These are phyloP conservation scores for Octodonta nipae DNA, from an alignment of 2,888 invertebrate species.

Conservation along the genomic window DNA sequence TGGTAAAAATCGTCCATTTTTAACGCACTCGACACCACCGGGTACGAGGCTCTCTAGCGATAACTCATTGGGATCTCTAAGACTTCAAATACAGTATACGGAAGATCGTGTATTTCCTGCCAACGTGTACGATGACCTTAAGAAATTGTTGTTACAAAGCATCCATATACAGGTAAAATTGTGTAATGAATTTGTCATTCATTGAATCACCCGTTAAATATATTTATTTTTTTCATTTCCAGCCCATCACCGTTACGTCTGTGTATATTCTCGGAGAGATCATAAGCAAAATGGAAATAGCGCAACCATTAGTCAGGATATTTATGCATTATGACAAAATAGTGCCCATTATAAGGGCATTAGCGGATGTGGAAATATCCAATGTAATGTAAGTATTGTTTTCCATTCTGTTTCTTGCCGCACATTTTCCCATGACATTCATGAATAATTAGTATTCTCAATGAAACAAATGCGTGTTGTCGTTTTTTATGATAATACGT, in stretches of 20 bases:
- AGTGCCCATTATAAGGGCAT: slow-evolving; percentile 66
- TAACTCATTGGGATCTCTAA: slow-evolving; percentile 64
- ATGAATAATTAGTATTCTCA: too few species aligned
- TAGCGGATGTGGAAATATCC: slow-evolving; percentile 82
- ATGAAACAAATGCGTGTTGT: too few species aligned
- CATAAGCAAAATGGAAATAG: slow-evolving; percentile 77
- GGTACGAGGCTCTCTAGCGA: slow-evolving; percentile 55
- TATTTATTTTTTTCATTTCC: slow-evolving; percentile 22
- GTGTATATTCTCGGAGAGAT: slow-evolving; percentile 78
- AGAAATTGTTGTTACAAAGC: slow-evolving; percentile 63
- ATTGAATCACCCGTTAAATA: not conserved
- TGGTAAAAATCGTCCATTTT: slow-evolving; percentile 43
- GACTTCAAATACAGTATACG: slow-evolving; percentile 75
- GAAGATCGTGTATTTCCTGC: slow-evolving; percentile 81
- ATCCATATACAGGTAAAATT: slow-evolving; percentile 47
- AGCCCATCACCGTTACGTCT: slow-evolving; percentile 67
- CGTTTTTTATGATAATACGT: too few species aligned
- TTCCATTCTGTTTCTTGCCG: too few species aligned
- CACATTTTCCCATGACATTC: too few species aligned
- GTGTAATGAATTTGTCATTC: not conserved
- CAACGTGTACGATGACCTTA: slow-evolving; percentile 63
- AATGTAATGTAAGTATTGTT: slow-evolving; percentile 73
- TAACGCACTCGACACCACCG: slow-evolving; percentile 59
- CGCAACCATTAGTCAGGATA: slow-evolving; percentile 74
- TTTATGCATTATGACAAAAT: slow-evolving; percentile 77